Percentiles rank a stretch among this genome's conserved stretches.
These are phyloP conservation scores for Pangasius djambal DNA, from an alignment of 2,797 vertebrate genomes.

Conservation along the genomic window DNA sequence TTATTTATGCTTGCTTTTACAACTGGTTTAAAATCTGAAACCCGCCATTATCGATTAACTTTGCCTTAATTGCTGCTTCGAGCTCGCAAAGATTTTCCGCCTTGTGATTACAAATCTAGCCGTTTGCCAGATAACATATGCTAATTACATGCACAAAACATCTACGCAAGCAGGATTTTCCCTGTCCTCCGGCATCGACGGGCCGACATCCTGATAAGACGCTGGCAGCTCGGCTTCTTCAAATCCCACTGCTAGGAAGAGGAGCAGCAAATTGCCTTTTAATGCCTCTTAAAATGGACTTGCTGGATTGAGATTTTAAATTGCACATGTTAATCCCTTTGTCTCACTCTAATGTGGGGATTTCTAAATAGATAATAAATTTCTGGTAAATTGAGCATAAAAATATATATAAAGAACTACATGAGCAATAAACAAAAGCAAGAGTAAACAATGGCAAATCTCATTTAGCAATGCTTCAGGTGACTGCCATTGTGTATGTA, in stretches of 20 bases:
- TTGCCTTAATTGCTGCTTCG: constrained; percentile 78
- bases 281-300: constrained; percentile 38
- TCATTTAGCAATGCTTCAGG: constrained; percentile 9
- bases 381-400: not conserved
- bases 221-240: not conserved
- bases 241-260: constrained; percentile 16
- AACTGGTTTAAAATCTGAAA: constrained; percentile 77
- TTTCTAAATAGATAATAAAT: not conserved
- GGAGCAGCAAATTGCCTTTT: constrained; percentile 35
- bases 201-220: constrained; percentile 22
- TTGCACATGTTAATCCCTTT: constrained; percentile 14
- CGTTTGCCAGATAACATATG: constrained; percentile 50
- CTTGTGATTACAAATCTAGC: constrained; percentile 68
- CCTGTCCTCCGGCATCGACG: constrained; percentile 11
- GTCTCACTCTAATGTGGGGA: not conserved
- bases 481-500: not conserved
- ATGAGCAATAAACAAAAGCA: not conserved
- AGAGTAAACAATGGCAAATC: not conserved
- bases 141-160: constrained; percentile 69
- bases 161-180: constrained; percentile 62
- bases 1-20: constrained; percentile 78
- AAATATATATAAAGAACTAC: not conserved
- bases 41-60: constrained; percentile 78
- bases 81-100: constrained; percentile 76
- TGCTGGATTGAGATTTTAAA: constrained; percentile 34